These are phyloP conservation scores for Caenorhabditis sulstoni DNA, from an alignment of 2,888 invertebrate species.

Conservation along the genomic window DNA sequence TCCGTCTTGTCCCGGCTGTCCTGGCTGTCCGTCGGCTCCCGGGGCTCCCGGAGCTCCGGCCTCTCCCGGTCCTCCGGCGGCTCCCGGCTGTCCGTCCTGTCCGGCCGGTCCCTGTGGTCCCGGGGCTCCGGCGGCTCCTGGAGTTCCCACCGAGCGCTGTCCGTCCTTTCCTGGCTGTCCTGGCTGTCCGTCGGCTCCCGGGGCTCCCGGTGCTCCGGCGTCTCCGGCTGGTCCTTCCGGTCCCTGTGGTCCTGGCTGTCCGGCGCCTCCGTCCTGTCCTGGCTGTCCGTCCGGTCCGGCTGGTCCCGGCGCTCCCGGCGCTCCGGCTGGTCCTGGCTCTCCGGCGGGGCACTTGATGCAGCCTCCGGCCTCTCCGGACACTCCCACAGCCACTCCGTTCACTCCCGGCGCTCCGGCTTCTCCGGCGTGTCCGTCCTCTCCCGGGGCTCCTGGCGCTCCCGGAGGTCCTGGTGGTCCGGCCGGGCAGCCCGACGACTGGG, in stretches of 20 bases:
- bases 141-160: constrained; percentile 59
- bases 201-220: constrained; percentile 61
- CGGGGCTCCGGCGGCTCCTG: constrained; percentile 60
- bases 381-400: constrained; percentile 39
- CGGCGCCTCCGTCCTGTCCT: constrained; percentile 64
- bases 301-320: constrained; percentile 62
- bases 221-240: constrained; percentile 64
- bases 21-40: constrained; percentile 60
- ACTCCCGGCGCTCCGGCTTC: constrained; percentile 67
- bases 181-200: constrained; percentile 63
- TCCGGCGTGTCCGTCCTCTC: constrained; percentile 72
- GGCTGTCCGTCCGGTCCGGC: constrained; percentile 62
- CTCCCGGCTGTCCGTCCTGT: constrained; percentile 62
- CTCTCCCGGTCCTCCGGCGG: constrained; percentile 61
- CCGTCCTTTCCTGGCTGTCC: constrained; percentile 65
- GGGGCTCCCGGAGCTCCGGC: constrained; percentile 61
- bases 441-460: constrained; percentile 65
- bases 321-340: constrained; percentile 63
- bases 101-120: constrained; percentile 63
- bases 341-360: constrained; percentile 66
- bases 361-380: constrained; percentile 13
- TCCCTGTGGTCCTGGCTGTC: constrained; percentile 67
- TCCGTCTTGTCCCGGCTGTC: constrained; percentile 59
- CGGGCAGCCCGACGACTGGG: constrained; percentile 61
- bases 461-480: constrained; percentile 72